A percentile compares a stretch with the other conserved stretches of the same genome.
Conservation (phyloP, 1,140 invertebrate genomes). For the Hylaeus anthracinus region DNA sequence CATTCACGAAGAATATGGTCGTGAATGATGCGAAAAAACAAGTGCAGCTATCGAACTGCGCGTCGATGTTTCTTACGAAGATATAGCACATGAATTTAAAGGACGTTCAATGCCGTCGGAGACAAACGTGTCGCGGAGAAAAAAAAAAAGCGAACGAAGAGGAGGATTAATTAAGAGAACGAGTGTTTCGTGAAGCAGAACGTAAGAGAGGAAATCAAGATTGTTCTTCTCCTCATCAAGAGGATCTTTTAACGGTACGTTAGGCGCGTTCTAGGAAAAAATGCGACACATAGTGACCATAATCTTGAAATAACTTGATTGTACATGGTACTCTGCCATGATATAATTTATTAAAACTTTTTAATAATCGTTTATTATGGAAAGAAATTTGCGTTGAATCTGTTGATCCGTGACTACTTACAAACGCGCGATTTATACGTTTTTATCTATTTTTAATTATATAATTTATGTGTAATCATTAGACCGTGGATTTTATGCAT, state of each 20-base stretch:
- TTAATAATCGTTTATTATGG: conserved; percentile 8
- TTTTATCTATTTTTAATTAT: not conserved
- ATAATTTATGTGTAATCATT: no score
- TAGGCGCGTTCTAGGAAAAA: no score
- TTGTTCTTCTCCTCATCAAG: not conserved
- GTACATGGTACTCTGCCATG: not conserved
- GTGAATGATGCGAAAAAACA: not conserved
- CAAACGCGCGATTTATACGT: not conserved
- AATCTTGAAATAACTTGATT: not conserved
- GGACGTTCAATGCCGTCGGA: not conserved
- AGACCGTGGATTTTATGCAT: no score
- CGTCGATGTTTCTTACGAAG: not conserved
- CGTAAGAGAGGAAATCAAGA: no score
- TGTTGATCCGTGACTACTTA: not conserved
- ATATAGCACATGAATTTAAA: not conserved
- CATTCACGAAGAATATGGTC: conserved; percentile 67
- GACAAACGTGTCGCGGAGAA: not conserved
- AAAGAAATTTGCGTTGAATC: not conserved
- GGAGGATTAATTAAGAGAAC: not conserved
- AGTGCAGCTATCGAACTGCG: not conserved
- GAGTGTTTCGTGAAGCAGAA: conserved; percentile 9
- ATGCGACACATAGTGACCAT: not conserved
- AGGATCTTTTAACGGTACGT: not conserved
- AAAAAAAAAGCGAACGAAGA: not conserved
- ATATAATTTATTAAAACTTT: conserved; percentile 14